Conservation (phyloP, 1,140 invertebrate species). For the Cepaea nemoralis region DNA sequence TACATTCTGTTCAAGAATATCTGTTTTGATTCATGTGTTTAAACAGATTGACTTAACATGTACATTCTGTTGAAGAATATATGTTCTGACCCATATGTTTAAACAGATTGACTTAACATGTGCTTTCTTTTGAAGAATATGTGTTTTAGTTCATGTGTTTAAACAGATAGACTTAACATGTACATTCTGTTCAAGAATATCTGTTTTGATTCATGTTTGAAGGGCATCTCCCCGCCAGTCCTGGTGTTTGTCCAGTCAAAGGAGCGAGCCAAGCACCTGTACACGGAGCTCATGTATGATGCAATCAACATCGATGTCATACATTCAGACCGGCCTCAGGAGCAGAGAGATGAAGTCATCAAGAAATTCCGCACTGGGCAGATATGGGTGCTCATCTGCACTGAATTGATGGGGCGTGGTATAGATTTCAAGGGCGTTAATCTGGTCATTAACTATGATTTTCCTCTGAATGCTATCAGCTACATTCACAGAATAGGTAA, state of each 20-base stretch:
- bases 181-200: no score
- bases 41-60: no score
- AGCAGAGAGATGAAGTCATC: conserved; percentile 87
- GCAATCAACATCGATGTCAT: conserved; percentile 93
- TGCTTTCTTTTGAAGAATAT: no score
- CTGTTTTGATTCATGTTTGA: no score
- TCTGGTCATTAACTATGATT: conserved; percentile 97
- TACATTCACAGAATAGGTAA: conserved; percentile 93
- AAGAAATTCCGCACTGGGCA: conserved; percentile 89
- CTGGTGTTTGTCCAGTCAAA: conserved; percentile 91
- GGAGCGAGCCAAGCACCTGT: conserved; percentile 92
- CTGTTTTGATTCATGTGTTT: no score
- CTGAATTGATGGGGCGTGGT: conserved; percentile 95
- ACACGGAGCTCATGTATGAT: conserved; percentile 91
- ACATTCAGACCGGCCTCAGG: conserved; percentile 90
- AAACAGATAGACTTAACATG: no score
- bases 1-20: no score
- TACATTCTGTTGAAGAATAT: no score
- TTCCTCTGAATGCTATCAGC: conserved; percentile 89
- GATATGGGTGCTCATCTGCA: conserved; percentile 97
- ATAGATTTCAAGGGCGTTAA: conserved; percentile 98
- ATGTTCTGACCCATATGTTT: no score
- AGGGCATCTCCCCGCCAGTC: conserved; percentile 90
- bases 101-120: no score
- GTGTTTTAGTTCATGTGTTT: no score